A percentile compares a stretch with the other conserved stretches of the same genome.
Evolutionary conservation across 2,888 invertebrate species (phyloP).

Genomic region (Ischnus inquisitorius): DNA sequence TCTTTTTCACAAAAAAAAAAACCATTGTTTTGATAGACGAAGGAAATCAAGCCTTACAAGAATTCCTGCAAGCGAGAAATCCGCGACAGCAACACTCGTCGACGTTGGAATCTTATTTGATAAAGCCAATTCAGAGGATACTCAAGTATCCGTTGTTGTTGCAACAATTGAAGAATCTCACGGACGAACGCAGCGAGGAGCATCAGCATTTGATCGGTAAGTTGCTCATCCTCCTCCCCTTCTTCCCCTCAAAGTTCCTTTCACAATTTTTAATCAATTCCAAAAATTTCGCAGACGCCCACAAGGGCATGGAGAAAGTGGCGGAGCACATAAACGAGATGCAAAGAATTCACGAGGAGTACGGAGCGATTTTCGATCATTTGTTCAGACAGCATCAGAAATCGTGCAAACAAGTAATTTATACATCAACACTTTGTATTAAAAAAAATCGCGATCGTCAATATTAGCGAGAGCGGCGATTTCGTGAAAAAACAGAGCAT

Average conservation of each 20-base stretch:
- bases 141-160: slow-evolving; percentile 98
- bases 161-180: slow-evolving; percentile 97
- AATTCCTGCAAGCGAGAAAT: slow-evolving; percentile 97
- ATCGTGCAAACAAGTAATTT: slow-evolving; percentile 92
- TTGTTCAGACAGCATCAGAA: slow-evolving; percentile 98
- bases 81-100: slow-evolving; percentile 98
- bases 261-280: neutral
- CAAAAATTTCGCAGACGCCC: slow-evolving; percentile 90
- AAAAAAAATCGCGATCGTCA: no score
- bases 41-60: slow-evolving; percentile 98
- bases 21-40: slow-evolving; percentile 89
- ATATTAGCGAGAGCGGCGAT: no score
- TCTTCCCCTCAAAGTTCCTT: no score
- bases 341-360: slow-evolving; percentile 99
- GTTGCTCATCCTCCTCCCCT: no score
- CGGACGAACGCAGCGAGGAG: slow-evolving; percentile 96
- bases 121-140: slow-evolving; percentile 99
- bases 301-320: slow-evolving; percentile 99
- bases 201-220: slow-evolving; percentile 96
- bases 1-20: slow-evolving; percentile 5
- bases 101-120: slow-evolving; percentile 98
- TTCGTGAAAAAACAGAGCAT: no score
- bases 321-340: slow-evolving; percentile 99
- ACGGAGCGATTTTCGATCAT: slow-evolving; percentile 99
- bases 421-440: neutral